Conservation (phyloP, 1,140 invertebrate species). For the Heliconius nattereri region DNA sequence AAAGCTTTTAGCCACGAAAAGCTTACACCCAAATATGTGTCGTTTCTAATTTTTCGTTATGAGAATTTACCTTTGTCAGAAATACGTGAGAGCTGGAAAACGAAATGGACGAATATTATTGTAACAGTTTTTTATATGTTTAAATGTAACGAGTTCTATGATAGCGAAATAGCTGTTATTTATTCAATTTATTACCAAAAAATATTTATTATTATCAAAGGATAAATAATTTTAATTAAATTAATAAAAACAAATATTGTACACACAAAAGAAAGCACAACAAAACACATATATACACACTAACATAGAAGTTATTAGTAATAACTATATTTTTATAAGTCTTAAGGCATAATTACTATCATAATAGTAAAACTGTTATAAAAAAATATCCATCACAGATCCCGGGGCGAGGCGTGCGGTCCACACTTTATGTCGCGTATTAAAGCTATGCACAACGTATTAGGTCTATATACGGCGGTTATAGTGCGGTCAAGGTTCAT, state of each 20-base stretch:
- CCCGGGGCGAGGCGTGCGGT: constrained; percentile 26
- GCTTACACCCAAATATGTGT: not conserved
- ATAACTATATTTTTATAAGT: constrained; percentile 30
- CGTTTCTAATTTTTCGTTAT: constrained; percentile 4
- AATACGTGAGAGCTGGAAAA: not conserved
- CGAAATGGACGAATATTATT: not conserved
- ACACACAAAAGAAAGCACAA: not conserved
- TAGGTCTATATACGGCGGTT: constrained; percentile 31
- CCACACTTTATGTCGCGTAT: constrained; percentile 32
- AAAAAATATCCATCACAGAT: constrained; percentile 31
- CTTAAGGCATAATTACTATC: constrained; percentile 34
- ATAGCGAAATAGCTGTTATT: too few species aligned
- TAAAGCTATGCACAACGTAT: constrained; percentile 38
- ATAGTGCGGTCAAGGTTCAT: constrained; percentile 39
- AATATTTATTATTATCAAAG: not conserved
- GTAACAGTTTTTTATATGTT: not conserved
- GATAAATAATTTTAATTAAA: not conserved
- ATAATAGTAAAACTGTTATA: constrained; percentile 37
- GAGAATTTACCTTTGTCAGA: constrained; percentile 11
- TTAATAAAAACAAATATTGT: not conserved
- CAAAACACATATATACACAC: too few species aligned
- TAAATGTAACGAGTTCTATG: not conserved
- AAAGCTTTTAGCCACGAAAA: constrained; percentile 9
- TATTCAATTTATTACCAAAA: too few species aligned
- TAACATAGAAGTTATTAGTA: constrained; percentile 24